Conservation (phyloP, 2,888 invertebrate species). For the Epiblema foenella region DNA sequence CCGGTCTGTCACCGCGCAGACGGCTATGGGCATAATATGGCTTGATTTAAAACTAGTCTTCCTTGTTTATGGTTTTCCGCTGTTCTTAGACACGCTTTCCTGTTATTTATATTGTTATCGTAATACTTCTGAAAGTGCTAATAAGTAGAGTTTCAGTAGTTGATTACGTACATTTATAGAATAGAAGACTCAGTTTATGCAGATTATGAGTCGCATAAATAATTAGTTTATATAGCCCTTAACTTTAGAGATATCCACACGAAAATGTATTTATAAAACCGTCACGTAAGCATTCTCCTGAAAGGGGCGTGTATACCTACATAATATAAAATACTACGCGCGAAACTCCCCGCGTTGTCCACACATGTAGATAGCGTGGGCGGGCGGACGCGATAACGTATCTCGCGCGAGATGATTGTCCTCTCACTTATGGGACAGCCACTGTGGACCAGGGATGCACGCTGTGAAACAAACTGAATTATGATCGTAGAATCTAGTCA, state of each 20-base stretch:
- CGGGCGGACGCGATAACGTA: slow-evolving; percentile 30
- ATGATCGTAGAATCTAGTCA: not conserved
- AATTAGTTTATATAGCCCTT: no score
- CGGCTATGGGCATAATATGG: not conserved
- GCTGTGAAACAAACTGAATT: not conserved
- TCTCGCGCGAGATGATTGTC: slow-evolving; percentile 22
- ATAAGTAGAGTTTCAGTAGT: no score
- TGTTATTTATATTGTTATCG: not conserved
- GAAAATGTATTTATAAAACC: no score
- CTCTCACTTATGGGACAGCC: not conserved
- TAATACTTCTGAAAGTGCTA: no score
- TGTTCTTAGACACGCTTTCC: not conserved
- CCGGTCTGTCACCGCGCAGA: not conserved
- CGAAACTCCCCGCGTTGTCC: not conserved
- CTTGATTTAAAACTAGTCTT: slow-evolving; percentile 9
- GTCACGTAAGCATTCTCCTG: no score
- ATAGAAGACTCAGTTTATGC: no score
- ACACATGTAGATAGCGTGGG: slow-evolving; percentile 10
- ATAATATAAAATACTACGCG: not conserved
- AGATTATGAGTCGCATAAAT: no score
- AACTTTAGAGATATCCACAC: no score
- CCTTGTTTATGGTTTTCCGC: slow-evolving; percentile 1
- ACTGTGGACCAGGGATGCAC: not conserved
- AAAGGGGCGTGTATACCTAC: not conserved
- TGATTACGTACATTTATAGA: no score